A percentile compares a stretch with the other conserved stretches of the same genome.
Conservation (phyloP, 2,113 vertebrate species). For the Perca flavescens region DNA sequence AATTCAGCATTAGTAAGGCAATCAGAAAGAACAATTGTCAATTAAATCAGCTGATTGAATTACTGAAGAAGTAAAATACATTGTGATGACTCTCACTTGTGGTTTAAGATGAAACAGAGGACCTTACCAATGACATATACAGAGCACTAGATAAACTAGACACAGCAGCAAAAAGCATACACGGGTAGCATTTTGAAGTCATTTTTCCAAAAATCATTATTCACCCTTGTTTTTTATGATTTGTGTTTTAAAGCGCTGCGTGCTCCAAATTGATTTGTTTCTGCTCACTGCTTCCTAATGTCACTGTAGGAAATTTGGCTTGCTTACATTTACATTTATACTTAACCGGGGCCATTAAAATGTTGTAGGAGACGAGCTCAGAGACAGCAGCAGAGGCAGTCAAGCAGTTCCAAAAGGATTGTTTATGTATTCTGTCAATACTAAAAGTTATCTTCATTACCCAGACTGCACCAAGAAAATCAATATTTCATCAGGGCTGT, state of each 20-base stretch:
- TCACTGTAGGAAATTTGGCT: constrained; percentile 26
- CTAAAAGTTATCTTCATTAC: constrained; percentile 58
- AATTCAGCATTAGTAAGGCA: neutral
- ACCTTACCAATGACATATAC: neutral
- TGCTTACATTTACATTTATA: constrained; percentile 42
- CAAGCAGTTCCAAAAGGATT: neutral
- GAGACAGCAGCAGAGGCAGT: constrained; percentile 22
- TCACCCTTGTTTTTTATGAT: neutral
- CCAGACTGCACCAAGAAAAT: constrained; percentile 30
- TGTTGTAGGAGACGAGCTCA: constrained; percentile 2
- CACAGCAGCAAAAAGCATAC: neutral
- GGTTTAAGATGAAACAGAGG: neutral
- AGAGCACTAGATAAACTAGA: neutral
- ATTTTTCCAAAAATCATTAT: neutral
- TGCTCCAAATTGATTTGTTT: constrained; percentile 26
- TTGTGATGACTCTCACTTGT: neutral
- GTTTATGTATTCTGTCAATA: constrained; percentile 47
- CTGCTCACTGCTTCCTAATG: constrained; percentile 16
- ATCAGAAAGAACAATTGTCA: neutral
- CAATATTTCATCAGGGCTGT: constrained; percentile 63
- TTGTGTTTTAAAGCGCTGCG: neutral
- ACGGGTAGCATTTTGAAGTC: neutral
- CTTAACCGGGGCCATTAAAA: constrained; percentile 25
- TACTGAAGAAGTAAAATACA: neutral
- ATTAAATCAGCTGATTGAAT: neutral